These are phyloP conservation scores for Habrosyne pyritoides DNA, from an alignment of 2,888 invertebrate genomes.

Conservation along the genomic window DNA sequence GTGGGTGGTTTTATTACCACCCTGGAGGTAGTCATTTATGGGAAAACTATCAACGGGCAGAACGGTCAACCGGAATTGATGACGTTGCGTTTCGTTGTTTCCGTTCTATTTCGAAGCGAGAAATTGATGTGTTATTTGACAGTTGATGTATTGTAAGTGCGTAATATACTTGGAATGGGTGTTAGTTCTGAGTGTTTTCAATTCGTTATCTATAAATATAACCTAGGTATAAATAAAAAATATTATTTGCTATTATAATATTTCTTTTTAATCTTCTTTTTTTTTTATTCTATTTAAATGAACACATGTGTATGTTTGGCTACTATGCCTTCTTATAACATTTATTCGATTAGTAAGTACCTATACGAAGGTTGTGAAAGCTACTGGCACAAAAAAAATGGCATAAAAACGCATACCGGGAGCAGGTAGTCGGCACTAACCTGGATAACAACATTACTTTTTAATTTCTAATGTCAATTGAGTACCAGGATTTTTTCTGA, in stretches of 20 bases:
- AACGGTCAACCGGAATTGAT: constrained; percentile 61
- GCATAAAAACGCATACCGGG: too few relatives aligned
- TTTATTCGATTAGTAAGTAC: too few relatives aligned
- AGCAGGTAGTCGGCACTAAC: too few relatives aligned
- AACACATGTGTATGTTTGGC: too few relatives aligned
- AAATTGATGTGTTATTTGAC: constrained; percentile 46
- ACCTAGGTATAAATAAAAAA: too few relatives aligned
- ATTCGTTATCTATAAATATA: not conserved
- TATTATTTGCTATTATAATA: too few relatives aligned
- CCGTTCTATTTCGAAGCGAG: constrained; percentile 42
- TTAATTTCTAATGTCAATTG: not conserved
- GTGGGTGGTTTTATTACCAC: constrained; percentile 71
- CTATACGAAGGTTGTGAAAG: too few relatives aligned
- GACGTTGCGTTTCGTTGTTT: constrained; percentile 67
- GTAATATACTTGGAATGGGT: not conserved
- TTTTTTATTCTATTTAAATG: too few relatives aligned
- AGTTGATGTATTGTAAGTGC: constrained; percentile 33
- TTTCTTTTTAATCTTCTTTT: too few relatives aligned
- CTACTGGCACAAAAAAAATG: too few relatives aligned
- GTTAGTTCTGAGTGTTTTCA: not conserved
- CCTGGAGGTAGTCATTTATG: constrained; percentile 77
- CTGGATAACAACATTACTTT: not conserved
- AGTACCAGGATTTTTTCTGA: not conserved
- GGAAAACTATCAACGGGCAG: constrained; percentile 74
- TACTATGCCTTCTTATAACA: too few relatives aligned